Evolutionary conservation across 2,113 vertebrate species (phyloP), one percentile per base, ranked within the genome.

Genomic region (Leiothrix lutea): DNA sequence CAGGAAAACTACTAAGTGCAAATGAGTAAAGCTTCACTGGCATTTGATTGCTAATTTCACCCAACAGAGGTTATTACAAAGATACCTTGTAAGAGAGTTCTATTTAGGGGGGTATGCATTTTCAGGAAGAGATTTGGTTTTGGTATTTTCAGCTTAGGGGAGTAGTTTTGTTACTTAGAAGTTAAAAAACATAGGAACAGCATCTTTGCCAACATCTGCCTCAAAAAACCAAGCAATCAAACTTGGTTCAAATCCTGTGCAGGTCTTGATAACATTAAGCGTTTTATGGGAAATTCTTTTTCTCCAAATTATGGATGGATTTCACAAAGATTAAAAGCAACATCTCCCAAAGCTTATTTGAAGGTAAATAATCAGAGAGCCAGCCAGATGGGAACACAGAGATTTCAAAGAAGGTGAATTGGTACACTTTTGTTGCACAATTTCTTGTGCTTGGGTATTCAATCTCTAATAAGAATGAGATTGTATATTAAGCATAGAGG

Each of bases 101-200:
- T 88, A 48, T 44, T 94, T 95, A 80, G 80, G 19, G 71, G n/a
- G 21, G 45, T 92, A 72, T 95, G 47, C 50, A 72, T 62, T 92
- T 97, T 77, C 61, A 95, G 75, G 31, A 57, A 94, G 86, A 97
- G 50, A 84, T 91, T 79, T 94, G 48, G 6, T 88, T 58, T 96
- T 79, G 45, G 94, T 87, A 88, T 19, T 83, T 95, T 77, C 69
- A 69, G 50, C 80, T 70, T 40, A 82, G 33, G 17, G 84, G 8
- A 67, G 48, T 57, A 64, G 22, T 94, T 82, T 91, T 94, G 22
- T 53, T 33, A 86, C 24, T 16, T 31, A 13, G 50, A 91, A 71
- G 16, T 65, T 11, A 54, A 35, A 80, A 62, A 67, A 84, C 48
- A n/a, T 38, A 77, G 62, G 16, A 77, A 6, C 28, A 33, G 9